These are phyloP conservation scores for Halcyon badia DNA, from an alignment of 2,797 vertebrate species.

Conservation along the genomic window DNA sequence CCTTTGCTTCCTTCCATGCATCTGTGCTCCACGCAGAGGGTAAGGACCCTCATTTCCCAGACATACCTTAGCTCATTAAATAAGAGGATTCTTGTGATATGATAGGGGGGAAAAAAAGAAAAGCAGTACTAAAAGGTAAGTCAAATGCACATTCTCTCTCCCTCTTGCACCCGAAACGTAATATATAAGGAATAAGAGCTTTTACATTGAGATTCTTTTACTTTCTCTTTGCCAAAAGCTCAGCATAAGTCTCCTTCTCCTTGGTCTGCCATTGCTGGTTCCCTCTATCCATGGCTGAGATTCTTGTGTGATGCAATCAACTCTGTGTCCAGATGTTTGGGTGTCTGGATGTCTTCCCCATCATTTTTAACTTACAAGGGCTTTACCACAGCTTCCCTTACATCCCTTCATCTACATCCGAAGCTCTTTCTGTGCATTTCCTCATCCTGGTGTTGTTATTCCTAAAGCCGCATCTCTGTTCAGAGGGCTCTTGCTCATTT, in stretches of 20 bases:
- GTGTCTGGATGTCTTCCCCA: background rate
- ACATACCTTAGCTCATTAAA: background rate
- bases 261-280: background rate
- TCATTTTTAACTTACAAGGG: background rate
- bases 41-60: background rate
- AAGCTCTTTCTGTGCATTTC: background rate
- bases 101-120: background rate
- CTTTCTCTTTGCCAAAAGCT: background rate
- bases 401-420: background rate
- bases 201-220: background rate
- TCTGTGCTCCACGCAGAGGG: accelerated
- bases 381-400: background rate
- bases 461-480: background rate
- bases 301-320: background rate
- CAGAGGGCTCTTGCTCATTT: background rate
- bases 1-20: background rate
- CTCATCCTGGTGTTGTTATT: background rate
- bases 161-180: background rate
- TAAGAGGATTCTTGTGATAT: background rate
- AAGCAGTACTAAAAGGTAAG: background rate
- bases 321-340: background rate
- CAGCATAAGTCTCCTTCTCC: background rate
- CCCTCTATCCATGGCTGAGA: background rate
- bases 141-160: background rate
- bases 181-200: background rate